phyloP scores from a whole-genome alignment of 2,797 vertebrate species.

The Gymnoscopelus microlampas region DNA sequence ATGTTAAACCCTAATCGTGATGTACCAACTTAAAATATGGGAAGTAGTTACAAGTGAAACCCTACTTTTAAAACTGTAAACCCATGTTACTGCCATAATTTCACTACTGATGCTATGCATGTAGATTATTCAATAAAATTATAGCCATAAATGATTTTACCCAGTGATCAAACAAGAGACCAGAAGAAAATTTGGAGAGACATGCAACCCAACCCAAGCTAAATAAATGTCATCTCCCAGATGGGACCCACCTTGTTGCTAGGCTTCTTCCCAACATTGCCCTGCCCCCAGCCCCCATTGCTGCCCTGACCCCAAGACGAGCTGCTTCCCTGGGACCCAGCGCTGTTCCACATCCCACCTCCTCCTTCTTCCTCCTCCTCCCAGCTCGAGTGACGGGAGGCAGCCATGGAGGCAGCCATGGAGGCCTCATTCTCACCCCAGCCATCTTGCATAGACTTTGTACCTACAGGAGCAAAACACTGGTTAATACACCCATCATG shows the following conservation, averaged over 20 bases:
- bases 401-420: conserved; percentile 90
- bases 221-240: too few relatives aligned
- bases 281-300: conserved; percentile 88
- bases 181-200: background rate
- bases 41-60: too few relatives aligned
- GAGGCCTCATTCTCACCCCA: conserved; percentile 94
- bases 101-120: too few relatives aligned
- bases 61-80: too few relatives aligned
- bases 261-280: conserved; percentile 90
- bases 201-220: too few relatives aligned
- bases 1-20: too few relatives aligned
- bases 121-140: too few relatives aligned
- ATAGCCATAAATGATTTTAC: too few relatives aligned
- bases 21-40: too few relatives aligned
- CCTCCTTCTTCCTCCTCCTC: conserved; percentile 93
- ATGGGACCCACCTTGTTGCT: conserved; percentile 87
- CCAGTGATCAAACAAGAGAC: background rate
- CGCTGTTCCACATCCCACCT: conserved; percentile 93
- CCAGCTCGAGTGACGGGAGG: conserved; percentile 96
- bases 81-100: too few relatives aligned
- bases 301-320: conserved; percentile 93
- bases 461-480: conserved; percentile 78
- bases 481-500: background rate
- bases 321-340: conserved; percentile 96
- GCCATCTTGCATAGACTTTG: conserved; percentile 99